Evolutionary conservation across 2,113 vertebrate genomes (phyloP).

Genomic region (Corythaixoides concolor): DNA sequence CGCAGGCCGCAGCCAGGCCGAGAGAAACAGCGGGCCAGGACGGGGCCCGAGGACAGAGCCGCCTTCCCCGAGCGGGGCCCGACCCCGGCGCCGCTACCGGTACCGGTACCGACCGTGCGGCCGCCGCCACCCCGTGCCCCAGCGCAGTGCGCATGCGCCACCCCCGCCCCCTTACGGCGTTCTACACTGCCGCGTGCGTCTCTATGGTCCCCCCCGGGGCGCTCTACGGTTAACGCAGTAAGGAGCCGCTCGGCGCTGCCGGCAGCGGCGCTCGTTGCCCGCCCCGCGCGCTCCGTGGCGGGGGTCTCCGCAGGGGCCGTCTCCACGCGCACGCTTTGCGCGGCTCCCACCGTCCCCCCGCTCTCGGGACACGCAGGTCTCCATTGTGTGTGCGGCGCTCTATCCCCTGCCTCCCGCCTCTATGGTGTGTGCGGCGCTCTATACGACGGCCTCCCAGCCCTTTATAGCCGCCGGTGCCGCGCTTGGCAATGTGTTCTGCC

Average conservation of each 20-base stretch:
- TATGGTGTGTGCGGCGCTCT: neutral
- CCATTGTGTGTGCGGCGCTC: neutral
- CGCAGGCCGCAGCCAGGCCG: too few relatives aligned
- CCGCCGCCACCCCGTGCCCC: neutral
- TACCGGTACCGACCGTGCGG: too few relatives aligned
- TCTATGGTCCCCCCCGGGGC: neutral
- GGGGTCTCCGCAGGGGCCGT: neutral
- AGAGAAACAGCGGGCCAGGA: neutral
- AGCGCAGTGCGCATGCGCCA: neutral
- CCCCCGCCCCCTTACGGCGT: too few relatives aligned
- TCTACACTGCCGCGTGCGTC: neutral
- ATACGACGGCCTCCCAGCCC: neutral
- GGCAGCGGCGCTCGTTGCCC: too few relatives aligned
- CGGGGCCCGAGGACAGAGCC: too few relatives aligned
- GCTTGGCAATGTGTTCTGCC: too few relatives aligned
- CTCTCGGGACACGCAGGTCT: too few relatives aligned
- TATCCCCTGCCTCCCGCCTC: rapidly evolving
- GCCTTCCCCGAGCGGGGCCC: too few relatives aligned
- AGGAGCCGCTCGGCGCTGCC: too few relatives aligned
- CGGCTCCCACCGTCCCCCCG: neutral
- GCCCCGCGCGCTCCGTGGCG: neutral
- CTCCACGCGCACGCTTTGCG: too few relatives aligned
- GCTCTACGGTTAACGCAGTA: neutral
- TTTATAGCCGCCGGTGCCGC: too few relatives aligned
- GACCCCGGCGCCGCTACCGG: too few relatives aligned